phyloP scores from a whole-genome alignment of 2,888 invertebrate species.

The Geophilus truncorum region DNA sequence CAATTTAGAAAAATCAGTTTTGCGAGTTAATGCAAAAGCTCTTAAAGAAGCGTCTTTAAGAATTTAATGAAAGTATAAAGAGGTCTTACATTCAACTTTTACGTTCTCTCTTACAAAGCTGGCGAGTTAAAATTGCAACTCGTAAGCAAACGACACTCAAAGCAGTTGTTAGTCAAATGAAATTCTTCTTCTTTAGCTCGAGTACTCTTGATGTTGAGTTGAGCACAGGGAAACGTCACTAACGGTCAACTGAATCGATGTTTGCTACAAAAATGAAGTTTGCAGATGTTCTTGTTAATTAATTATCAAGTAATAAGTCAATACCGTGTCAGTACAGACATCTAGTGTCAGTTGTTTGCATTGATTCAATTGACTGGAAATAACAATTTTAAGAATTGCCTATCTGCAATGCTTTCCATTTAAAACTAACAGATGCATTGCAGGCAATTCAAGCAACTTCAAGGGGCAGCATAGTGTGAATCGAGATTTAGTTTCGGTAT shows the following conservation, averaged over 20 bases:
- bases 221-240: background rate
- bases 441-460: no score
- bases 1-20: background rate
- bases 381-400: no score
- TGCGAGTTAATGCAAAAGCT: background rate
- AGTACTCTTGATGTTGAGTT: background rate
- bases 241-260: background rate
- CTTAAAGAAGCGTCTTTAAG: background rate
- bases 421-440: no score
- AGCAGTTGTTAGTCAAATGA: conserved; percentile 11
- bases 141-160: conserved; percentile 1
- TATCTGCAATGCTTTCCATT: no score
- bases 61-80: background rate
- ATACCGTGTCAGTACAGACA: no score
- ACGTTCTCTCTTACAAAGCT: background rate
- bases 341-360: no score
- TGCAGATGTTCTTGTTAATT: no score
- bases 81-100: background rate
- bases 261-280: no score
- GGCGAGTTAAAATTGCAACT: conserved; percentile 1
- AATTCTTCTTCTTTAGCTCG: background rate
- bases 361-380: no score
- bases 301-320: no score
- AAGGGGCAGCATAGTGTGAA: no score
- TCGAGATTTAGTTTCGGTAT: no score